Conservation (phyloP, 1,140 invertebrate species). For the Papilio polyxenes region DNA sequence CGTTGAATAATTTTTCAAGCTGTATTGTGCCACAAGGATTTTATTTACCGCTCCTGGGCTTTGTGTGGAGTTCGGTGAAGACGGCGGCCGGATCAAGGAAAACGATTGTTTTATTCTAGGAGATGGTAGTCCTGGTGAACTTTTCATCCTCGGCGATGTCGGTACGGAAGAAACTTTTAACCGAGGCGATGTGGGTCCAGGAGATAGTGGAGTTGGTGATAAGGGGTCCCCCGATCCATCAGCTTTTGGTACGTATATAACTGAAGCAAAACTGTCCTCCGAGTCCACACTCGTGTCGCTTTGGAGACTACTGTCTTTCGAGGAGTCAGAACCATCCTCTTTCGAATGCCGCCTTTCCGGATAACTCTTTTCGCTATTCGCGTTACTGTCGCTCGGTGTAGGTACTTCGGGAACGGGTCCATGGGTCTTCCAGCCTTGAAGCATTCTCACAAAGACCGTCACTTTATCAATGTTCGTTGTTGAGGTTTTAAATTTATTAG, state of each 20-base stretch:
- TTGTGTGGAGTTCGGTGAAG: slow-evolving; percentile 80
- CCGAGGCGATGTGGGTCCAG: slow-evolving; percentile 83
- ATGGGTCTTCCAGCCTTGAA: slow-evolving; percentile 87
- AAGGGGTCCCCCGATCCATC: slow-evolving; percentile 81
- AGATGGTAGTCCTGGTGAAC: slow-evolving; percentile 82
- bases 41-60: slow-evolving; percentile 74
- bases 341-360: slow-evolving; percentile 70
- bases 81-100: slow-evolving; percentile 81
- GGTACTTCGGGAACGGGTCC: slow-evolving; percentile 78
- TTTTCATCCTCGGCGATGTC: slow-evolving; percentile 85
- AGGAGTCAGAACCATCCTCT: slow-evolving; percentile 94
- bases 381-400: slow-evolving; percentile 72
- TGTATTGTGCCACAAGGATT: slow-evolving; percentile 75
- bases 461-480: slow-evolving; percentile 91
- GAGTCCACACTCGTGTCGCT: slow-evolving; percentile 96
- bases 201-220: slow-evolving; percentile 81
- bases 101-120: slow-evolving; percentile 83
- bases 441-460: slow-evolving; percentile 87
- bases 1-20: slow-evolving; percentile 74
- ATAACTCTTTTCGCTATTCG: slow-evolving; percentile 63
- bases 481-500: slow-evolving; percentile 89
- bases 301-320: slow-evolving; percentile 94
- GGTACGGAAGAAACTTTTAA: slow-evolving; percentile 85
- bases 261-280: slow-evolving; percentile 94
- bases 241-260: slow-evolving; percentile 90